Base-by-base conservation (phyloP, 2,113 vertebrate species). In the Leucopsar rothschildi region DNA sequence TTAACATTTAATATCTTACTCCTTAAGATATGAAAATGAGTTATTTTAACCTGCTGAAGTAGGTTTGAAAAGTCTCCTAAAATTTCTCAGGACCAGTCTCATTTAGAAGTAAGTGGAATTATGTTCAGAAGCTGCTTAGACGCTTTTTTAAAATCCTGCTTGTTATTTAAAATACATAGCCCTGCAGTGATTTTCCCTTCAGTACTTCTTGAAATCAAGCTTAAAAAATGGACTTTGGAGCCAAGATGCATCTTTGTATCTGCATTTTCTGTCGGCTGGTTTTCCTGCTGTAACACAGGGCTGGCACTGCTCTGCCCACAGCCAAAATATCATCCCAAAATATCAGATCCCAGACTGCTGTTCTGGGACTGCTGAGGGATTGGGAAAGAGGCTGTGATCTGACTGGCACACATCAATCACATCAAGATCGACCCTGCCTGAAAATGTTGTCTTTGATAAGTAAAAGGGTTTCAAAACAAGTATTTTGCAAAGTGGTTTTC, bases 1-100 rank as follows among this genome's bases (percentile, higher is more conserved):
- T 91, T 77, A 71, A 17, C 71, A 39, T 84, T 70, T 92, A 92
- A 78, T 81, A 64, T 75, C 76, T 75, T 24, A 33, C 9, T 60
- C 44, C 56, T 44, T 82, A 70, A 84, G 64, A 89, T 79, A 95
- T 37, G 40, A 95, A 93, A 95, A 92, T 42, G 49, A 92, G 47
- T 59, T 84, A 78, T 52, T 94, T 73, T 52, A 44, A 75, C 69
- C 12, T 80, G n/a, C n/a, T 60, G 55, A 84, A 73, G 25, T 15
- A 56, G 63, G 79, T 71, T 44, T 52, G 42, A 86, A 75, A 45
- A 57, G 29, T 31, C 17, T 82, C 47, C 75, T 33, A 59, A 84
- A 88, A 86, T 66, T 91, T 92, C 86, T 81, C 80, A 79, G 29
- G 44, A 84, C 42, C 15, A 40, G 28, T 4, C 59, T 69, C 76